Evolutionary conservation across 2,113 vertebrate species (phyloP), one percentile per base, ranked within the genome.

Genomic region (Sprattus sprattus): DNA sequence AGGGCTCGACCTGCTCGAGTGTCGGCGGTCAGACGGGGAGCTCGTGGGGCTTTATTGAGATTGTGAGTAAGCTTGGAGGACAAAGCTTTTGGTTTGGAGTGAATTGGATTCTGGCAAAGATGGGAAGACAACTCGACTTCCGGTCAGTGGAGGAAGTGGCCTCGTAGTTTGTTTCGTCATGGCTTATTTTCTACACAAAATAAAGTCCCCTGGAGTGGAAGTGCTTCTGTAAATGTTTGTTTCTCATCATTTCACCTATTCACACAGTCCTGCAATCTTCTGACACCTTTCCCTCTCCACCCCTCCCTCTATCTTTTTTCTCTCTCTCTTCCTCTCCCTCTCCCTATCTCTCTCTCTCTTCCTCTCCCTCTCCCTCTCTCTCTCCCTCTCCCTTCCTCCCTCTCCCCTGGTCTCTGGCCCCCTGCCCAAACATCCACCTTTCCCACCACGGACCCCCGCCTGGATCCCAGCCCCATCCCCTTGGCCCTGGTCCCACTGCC

Each of bases 401-500:
- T 82, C 83, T 87, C 89, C 92, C 89, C 91, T 89, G 89, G 86
- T 87, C 88, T 64, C 89, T 93, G 93, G 92, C 93, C 88, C 89
- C 89, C 83, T 85, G 91, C 93, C 92, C 92, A 90, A 89, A 90
- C 89, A 87, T 88, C 89, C 91, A 93, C 92, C 93, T 93, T 93
- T 92, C 91, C 92, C 92, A 91, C 86, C 80, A 81, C 88, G 84
- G 89, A 89, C 90, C 90, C 89, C 93, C 75, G 91, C 94, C 80
- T 92, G 86, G 91, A 92, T 92, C 93, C 90, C 91, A 82, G 84
- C 92, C 88, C 91, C 91, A 90, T 92, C 89, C 93, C 93, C 92
- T 90, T 92, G 94, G 93, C 91, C 91, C 91, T 93, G 90, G 93
- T 85, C 93, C 89, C 88, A 94, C 92, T 93, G 93, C 95, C 93